Conservation (phyloP, 1,140 invertebrate species). For the Trachymyrmex cornetzi region DNA sequence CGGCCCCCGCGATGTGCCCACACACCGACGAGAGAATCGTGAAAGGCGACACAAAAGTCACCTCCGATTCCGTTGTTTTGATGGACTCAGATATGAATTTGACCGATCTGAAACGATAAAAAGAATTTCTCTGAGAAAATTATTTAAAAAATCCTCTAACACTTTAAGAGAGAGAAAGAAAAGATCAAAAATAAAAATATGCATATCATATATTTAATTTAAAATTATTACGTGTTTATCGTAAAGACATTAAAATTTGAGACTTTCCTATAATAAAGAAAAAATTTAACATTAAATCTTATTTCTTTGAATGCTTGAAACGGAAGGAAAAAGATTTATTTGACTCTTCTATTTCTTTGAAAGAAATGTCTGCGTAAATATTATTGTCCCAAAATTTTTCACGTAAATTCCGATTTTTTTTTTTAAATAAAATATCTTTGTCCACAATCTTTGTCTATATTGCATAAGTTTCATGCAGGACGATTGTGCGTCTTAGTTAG, state of each 20-base stretch:
- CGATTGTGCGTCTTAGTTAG: conserved; percentile 13
- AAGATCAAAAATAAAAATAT: not conserved
- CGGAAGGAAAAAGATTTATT: not conserved
- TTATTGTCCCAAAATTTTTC: not conserved
- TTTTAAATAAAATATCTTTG: not conserved
- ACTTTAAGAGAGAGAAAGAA: not conserved
- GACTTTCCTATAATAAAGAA: not conserved
- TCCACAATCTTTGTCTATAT: not conserved
- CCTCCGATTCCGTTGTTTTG: conserved; percentile 22
- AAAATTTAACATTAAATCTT: not conserved
- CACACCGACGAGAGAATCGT: not conserved
- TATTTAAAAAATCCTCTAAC: not conserved
- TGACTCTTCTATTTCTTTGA: not conserved
- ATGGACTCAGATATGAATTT: not conserved
- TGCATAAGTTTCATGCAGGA: not conserved
- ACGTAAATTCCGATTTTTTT: not conserved
- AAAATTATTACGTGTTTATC: not conserved
- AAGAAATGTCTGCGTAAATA: not conserved
- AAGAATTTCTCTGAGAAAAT: not conserved
- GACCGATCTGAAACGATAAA: not conserved
- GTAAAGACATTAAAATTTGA: not conserved
- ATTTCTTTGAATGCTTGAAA: not conserved
- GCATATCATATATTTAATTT: not conserved
- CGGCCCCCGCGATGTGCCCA: conserved; percentile 15
- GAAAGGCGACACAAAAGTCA: conserved; percentile 25